A percentile compares a stretch with the other conserved stretches of the same genome.
These are phyloP conservation scores for Melangyna quadrimaculata DNA, from an alignment of 2,888 invertebrate genomes.

Conservation along the genomic window DNA sequence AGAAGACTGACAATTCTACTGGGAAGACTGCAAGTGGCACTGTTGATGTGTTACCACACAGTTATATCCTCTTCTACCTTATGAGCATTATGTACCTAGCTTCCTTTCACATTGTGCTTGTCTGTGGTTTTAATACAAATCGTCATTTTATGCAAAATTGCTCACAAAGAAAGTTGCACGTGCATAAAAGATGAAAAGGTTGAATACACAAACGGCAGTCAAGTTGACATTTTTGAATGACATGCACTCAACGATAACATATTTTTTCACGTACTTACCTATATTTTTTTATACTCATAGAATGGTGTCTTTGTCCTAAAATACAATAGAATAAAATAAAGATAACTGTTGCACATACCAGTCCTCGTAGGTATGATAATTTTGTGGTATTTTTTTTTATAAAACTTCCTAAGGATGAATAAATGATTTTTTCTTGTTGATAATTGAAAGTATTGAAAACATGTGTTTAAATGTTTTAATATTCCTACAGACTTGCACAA, in stretches of 20 bases:
- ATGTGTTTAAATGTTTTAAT: too few species aligned
- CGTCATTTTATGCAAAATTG: slow-evolving; percentile 55
- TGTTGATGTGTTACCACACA: slow-evolving; percentile 40
- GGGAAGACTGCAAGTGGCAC: slow-evolving; percentile 60
- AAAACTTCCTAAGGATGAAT: background rate
- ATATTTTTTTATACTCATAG: background rate
- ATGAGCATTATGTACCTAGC: background rate
- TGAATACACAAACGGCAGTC: slow-evolving; percentile 4
- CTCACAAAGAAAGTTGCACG: slow-evolving; percentile 33
- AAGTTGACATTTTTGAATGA: slow-evolving; percentile 28
- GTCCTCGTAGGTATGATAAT: too few species aligned
- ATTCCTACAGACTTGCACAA: too few species aligned
- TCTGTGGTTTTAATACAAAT: slow-evolving; percentile 54
- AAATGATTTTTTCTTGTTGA: too few species aligned
- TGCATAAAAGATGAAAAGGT: slow-evolving; percentile 33
- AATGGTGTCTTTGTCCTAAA: background rate
- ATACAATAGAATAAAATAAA: background rate
- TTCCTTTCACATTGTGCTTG: background rate
- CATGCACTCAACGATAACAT: slow-evolving; percentile 14
- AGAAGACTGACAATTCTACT: slow-evolving; percentile 52
- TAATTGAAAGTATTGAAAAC: too few species aligned
- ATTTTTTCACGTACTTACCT: background rate
- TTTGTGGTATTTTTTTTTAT: background rate
- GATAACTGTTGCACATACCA: slow-evolving; percentile 18
- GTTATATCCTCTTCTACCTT: slow-evolving; percentile 4